Evolutionary conservation across 1,140 invertebrate species (phyloP), one percentile per base, ranked within the genome.

Genomic region (Danaus melanippus): DNA sequence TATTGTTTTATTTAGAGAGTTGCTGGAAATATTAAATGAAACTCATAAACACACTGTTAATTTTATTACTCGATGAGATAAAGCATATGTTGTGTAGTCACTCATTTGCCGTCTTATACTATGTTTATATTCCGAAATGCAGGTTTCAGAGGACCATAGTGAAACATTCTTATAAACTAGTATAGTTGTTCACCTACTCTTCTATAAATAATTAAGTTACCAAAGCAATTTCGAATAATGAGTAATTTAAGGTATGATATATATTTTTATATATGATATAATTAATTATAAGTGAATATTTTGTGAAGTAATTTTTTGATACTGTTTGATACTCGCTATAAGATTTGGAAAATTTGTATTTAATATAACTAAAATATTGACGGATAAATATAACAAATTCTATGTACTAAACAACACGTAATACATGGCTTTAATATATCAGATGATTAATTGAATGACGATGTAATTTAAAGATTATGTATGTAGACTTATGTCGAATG

Each of bases 211-310:
- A 69, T 72, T 85, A 82, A 84, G 80, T 86, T 84, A 86, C 80
- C 80, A 86, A 86, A 84, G 83, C 77, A 83, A 83, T 84, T 70
- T 73, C 55, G 56, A 62, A 53, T 77, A 75, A 75, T 65, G 50
- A 21, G 68, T 50, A 47, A 50, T 62, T 60, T 70, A 68, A 63
- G 59, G 47, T 66, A 60, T 67, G 50, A 73, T 71, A 75, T 82
- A 79, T 82, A 76, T 76, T 79, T 76, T 56, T 76, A 32, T 32
- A 32, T 32, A 32, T 32, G 21, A 32, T 32, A 32, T 32, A 32
- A 32, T 32, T 32, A 32, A 32, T 32, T 32, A 7, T 32, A 32
- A 56, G 47, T 52, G 42, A 62, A 62, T 58, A 58, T 64, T 61
- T 59, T 43, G 56, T 10, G 48, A 46, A 56, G 62, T 58, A 65